Evolutionary conservation across 2,113 vertebrate genomes (phyloP).

Genomic region (Anarhynchus alexandrinus): DNA sequence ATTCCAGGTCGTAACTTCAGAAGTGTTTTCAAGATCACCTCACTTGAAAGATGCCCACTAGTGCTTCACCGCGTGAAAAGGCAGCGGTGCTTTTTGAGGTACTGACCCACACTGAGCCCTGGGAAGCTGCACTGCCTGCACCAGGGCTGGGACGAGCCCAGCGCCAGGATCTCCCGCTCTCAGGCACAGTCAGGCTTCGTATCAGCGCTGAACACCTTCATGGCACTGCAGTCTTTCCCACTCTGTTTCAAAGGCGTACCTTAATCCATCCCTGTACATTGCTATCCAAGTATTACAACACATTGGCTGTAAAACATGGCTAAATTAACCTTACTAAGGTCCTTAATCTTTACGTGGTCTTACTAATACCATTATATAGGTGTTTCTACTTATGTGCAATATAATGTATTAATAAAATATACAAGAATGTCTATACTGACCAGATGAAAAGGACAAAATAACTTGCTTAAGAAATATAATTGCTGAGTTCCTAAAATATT

Average conservation of each 20-base stretch:
- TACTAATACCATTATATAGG: not conserved
- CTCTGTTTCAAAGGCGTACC: not conserved
- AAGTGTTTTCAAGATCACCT: not conserved
- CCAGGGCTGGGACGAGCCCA: not conserved
- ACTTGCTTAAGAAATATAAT: not conserved
- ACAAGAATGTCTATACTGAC: not conserved
- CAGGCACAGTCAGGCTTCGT: rapidly evolving
- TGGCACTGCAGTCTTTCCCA: rapidly evolving
- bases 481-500: not conserved
- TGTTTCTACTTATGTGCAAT: not conserved
- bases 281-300: not conserved
- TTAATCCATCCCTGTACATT: not conserved
- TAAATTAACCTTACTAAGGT: not conserved
- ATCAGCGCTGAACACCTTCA: not conserved
- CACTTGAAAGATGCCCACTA: not conserved
- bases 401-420: not conserved
- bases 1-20: not conserved
- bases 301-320: not conserved
- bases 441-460: slow-evolving; percentile 25
- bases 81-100: not conserved
- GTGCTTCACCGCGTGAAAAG: rapidly evolving
- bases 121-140: not conserved
- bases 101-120: not conserved
- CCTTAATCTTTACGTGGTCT: not conserved
- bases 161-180: not conserved